phyloP scores from a whole-genome alignment of 2,888 invertebrate genomes.

The Platypus cylindrus region DNA sequence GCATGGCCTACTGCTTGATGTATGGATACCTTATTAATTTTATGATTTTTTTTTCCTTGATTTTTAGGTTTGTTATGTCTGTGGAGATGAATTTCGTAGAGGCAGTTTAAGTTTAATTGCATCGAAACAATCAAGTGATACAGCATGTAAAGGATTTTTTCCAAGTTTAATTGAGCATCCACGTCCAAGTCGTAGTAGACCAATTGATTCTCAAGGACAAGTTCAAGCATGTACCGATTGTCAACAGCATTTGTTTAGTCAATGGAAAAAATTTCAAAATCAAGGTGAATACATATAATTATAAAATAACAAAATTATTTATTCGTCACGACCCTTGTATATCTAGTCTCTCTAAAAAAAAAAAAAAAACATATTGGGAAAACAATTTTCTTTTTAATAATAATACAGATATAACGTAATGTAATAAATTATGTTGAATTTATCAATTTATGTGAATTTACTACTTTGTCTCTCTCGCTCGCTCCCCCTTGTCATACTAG shows the following conservation, averaged over 20 bases:
- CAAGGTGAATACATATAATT: conserved; percentile 10
- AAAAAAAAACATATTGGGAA: too few species aligned
- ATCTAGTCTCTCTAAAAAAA: too few species aligned
- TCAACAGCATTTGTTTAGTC: conserved; percentile 71
- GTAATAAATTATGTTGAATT: too few species aligned
- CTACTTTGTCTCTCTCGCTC: too few species aligned
- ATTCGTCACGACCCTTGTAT: too few species aligned
- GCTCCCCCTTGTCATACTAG: too few species aligned
- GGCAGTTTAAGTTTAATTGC: conserved; percentile 64
- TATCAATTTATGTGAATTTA: too few species aligned
- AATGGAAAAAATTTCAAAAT: conserved; percentile 61
- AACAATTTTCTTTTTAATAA: too few species aligned
- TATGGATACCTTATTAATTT: too few species aligned
- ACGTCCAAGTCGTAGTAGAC: conserved; percentile 70
- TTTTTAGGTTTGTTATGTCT: conserved; percentile 59
- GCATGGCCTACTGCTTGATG: too few species aligned
- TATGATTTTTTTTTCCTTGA: background rate
- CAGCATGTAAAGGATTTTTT: conserved; percentile 30
- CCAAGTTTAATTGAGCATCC: conserved; percentile 57
- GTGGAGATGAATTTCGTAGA: conserved; percentile 76
- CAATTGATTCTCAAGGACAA: conserved; percentile 66
- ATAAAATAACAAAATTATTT: too few species aligned
- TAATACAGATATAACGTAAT: too few species aligned
- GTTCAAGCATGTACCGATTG: conserved; percentile 75
- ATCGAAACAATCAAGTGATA: conserved; percentile 37